Percentiles rank a stretch among this genome's conserved stretches.
phyloP scores from a whole-genome alignment of 2,888 invertebrate genomes.

The Epistrophella euchroma region DNA sequence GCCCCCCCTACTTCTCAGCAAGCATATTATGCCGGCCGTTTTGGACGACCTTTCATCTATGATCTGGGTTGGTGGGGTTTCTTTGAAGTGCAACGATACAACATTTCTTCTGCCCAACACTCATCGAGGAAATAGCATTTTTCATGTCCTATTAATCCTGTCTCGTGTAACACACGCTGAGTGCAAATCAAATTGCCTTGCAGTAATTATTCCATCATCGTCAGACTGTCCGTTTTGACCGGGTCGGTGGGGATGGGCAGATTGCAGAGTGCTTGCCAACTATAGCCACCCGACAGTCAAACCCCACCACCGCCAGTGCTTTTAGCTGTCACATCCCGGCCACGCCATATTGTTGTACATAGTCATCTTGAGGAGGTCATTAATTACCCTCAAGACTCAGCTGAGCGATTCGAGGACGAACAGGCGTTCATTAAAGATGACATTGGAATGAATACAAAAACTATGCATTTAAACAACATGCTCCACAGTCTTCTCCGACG shows the following conservation, averaged over 20 bases:
- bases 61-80: slow-evolving; percentile 44
- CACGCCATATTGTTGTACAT: slow-evolving; percentile 74
- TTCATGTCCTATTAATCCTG: slow-evolving; percentile 76
- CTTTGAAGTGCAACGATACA: slow-evolving; percentile 23
- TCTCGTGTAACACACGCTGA: slow-evolving; percentile 72
- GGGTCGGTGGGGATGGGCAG: slow-evolving; percentile 37
- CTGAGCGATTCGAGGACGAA: slow-evolving; percentile 72
- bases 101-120: background rate
- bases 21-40: no score
- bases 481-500: slow-evolving; percentile 21
- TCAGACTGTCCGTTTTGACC: slow-evolving; percentile 53
- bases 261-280: slow-evolving; percentile 9
- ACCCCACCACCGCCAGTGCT: slow-evolving; percentile 41
- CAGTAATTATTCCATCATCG: slow-evolving; percentile 76
- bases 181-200: slow-evolving; percentile 75
- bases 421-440: slow-evolving; percentile 75
- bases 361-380: slow-evolving; percentile 76
- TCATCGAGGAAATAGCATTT: slow-evolving; percentile 66
- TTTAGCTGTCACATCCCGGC: slow-evolving; percentile 73
- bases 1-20: slow-evolving; percentile 17
- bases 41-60: slow-evolving; percentile 62
- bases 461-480: slow-evolving; percentile 45
- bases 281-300: background rate
- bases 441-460: slow-evolving; percentile 53
- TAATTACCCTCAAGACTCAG: slow-evolving; percentile 71